Evolutionary conservation across 2,113 vertebrate genomes (phyloP), one percentile per base, ranked within the genome.

Genomic region (Malaclemys terrapin): DNA sequence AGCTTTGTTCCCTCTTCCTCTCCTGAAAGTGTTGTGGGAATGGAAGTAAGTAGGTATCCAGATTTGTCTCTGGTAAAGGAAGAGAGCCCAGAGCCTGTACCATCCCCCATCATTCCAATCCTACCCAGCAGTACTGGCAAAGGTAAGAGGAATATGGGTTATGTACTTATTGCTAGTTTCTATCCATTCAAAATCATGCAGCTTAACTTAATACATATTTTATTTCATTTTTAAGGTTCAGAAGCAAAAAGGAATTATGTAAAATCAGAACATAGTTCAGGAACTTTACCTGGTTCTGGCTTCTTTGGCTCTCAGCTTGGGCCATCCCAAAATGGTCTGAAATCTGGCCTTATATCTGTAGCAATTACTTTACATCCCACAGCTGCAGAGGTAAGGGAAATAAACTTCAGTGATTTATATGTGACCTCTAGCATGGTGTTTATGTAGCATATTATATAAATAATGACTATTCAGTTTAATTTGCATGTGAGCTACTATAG

Each of bases 1-100:
- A 98, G 99, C 94, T 99, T 99, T 75, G 98, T 99, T 57, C 99
- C 99, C 8, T 99, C 99, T 0, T 99, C 99, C 3, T 99, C 99
- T 92, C 99, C 99, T 0, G 99, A 99, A 97, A 99, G 99, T 0
- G 99, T 99, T 89, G 98, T 98, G 17, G 99, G 99, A 80, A 93
- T 98, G 93, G 99, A 99, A 97, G 98, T 99, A 87, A 99, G 99
- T 96, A 97, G 99, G 45, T 99, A 99, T 90, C 99, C 99, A 1
- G 99, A 99, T 96, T 94, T 99, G 94, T 99, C 99, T 0, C 94
- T 98, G 50, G 98, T 99, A 84, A 99, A 99, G 54, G 98, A 99
- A 97, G 99, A 99, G 96, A 99, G 98, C 3, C 99, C 98, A 1
- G 99, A 99, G 3, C 99, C 99, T 2, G 98, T 99, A 88, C 98